Base-by-base conservation (phyloP, 2,797 vertebrate species). In the Halcyon leucocephala region DNA sequence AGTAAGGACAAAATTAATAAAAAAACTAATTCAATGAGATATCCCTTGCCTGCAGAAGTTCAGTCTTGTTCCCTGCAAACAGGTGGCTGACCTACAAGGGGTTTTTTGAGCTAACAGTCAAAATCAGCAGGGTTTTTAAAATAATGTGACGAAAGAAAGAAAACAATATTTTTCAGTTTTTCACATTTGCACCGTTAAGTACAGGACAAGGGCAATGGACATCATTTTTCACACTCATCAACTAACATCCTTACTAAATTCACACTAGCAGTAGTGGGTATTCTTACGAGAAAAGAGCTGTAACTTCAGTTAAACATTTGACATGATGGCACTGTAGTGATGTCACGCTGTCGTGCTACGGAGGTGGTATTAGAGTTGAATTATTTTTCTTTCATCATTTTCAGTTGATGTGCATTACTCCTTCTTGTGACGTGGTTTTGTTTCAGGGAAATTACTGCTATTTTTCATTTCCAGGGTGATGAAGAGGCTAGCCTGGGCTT, bases 401-500 rank as follows among this genome's bases (percentile, higher is more conserved):
- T 82, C 14, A 54, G 19, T 85, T 42, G 61, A 24, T 58, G 1
- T 24, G 15, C 41, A 15, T 71, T 48, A 10, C 4, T 46, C 17
- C 41, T 58, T 79, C 52, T 19, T 1, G 1, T 71, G n/a, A 7
- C 48, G 3, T 1, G 5, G 17, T 12, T 90, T 79, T 44, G 10
- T 80, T 87, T 58, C 28, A 58, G 72, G 89, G 48, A 25, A 46
- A 26, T 97, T 18, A 89, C 13, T 0, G 2, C 35, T 89, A 6
- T 66, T 94, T 87, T 54, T 57, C 80, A 2, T 94, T 74, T 92
- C n/a, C 81, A 99, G 99, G 99, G 99, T 1, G 99, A 99, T 67
- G 99, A 99, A 94, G 99, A 99, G 97, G 98, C 99, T 86, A 99
- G 99, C 91, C 98, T 99, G 42, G 99, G 99, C 26, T 98, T 99